These are phyloP conservation scores for Eupithecia abbreviata DNA, from an alignment of 2,888 invertebrate genomes.

Conservation along the genomic window DNA sequence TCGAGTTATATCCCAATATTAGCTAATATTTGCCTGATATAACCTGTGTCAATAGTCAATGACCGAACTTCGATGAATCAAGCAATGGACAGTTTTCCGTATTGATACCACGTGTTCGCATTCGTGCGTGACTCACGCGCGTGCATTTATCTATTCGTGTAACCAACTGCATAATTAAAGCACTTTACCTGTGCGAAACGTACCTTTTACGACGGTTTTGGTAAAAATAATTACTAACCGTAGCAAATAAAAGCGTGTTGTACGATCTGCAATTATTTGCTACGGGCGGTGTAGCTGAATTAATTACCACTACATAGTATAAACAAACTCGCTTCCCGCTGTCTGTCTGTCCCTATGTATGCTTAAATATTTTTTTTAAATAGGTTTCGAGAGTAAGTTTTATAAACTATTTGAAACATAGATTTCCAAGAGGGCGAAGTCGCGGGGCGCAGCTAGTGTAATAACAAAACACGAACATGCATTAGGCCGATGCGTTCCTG, in stretches of 20 bases:
- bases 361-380: too few species aligned
- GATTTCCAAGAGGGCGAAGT: too few species aligned
- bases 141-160: neutral
- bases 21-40: neutral
- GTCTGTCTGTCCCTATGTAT: too few species aligned
- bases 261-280: too few species aligned
- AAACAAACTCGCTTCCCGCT: too few species aligned
- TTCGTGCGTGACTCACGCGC: neutral
- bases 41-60: neutral
- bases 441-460: too few species aligned
- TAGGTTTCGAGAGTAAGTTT: too few species aligned
- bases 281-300: too few species aligned
- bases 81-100: neutral
- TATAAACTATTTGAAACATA: too few species aligned
- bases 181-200: neutral
- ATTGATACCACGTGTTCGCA: slow-evolving; percentile 1
- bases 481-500: neutral
- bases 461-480: neutral
- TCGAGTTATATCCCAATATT: neutral
- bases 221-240: neutral
- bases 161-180: neutral
- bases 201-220: neutral
- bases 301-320: too few species aligned
- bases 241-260: neutral
- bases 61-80: neutral